Evolutionary conservation across 1,140 invertebrate species (phyloP).

Genomic region (Hylaeus anthracinus): DNA sequence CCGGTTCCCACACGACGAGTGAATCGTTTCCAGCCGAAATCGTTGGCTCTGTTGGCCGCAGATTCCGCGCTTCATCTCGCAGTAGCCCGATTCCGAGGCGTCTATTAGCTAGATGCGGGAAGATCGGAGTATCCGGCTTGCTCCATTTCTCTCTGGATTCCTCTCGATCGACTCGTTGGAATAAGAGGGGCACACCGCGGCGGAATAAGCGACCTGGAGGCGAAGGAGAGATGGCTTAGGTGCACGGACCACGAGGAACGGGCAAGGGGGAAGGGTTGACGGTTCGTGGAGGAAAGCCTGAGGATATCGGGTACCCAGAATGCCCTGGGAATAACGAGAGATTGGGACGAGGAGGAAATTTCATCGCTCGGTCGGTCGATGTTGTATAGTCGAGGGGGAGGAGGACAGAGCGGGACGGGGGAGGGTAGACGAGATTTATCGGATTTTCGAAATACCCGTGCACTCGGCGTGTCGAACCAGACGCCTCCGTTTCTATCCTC

Average conservation of each 20-base stretch:
- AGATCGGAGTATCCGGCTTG: neutral
- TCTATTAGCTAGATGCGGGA: slow-evolving; percentile 25
- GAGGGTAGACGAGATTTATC: slow-evolving; percentile 65
- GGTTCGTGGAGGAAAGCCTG: slow-evolving; percentile 52
- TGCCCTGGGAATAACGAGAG: slow-evolving; percentile 60
- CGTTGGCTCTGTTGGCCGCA: neutral
- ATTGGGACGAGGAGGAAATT: slow-evolving; percentile 65
- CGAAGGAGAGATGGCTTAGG: slow-evolving; percentile 12
- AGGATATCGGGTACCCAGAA: slow-evolving; percentile 63
- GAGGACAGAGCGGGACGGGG: neutral
- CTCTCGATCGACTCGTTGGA: slow-evolving; percentile 35
- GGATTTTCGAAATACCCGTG: slow-evolving; percentile 71
- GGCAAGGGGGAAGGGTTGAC: neutral
- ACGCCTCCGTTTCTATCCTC: slow-evolving; percentile 57
- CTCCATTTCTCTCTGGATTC: neutral
- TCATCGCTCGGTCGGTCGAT: slow-evolving; percentile 64
- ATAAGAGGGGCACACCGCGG: slow-evolving; percentile 20
- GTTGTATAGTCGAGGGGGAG: slow-evolving; percentile 39
- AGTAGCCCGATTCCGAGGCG: slow-evolving; percentile 6
- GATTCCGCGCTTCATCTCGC: neutral
- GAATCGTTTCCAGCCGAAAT: neutral
- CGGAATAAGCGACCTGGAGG: slow-evolving; percentile 22
- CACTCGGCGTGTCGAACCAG: slow-evolving; percentile 64
- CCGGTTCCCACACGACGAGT: neutral
- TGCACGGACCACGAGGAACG: neutral